Conservation (phyloP, 2,113 vertebrate species). For the Vireo altiloquus region DNA sequence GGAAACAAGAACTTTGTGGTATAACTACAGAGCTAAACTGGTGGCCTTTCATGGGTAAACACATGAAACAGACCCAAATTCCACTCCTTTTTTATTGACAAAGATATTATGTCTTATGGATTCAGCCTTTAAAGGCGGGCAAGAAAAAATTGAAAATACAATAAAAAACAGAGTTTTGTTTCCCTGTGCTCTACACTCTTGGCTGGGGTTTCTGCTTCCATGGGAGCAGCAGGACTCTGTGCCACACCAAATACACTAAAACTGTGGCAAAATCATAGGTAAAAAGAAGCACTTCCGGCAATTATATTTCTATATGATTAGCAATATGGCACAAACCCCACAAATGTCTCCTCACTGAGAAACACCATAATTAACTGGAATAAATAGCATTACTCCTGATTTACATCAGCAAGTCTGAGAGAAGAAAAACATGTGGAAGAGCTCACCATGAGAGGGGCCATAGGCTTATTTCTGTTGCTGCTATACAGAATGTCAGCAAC, state of each 20-base stretch:
- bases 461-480: neutral
- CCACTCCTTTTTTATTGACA: neutral
- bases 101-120: neutral
- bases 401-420: neutral
- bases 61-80: neutral
- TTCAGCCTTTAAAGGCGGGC: neutral
- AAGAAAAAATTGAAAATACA: neutral
- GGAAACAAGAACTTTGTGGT: neutral
- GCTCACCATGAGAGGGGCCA: neutral
- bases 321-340: neutral
- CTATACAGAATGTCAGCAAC: conserved; percentile 3
- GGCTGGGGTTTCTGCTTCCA: neutral
- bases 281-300: neutral
- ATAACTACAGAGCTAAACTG: neutral
- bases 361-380: neutral
- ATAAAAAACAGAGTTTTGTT: neutral
- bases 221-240: neutral
- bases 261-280: neutral
- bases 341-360: neutral
- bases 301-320: neutral
- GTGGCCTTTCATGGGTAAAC: neutral
- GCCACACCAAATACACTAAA: neutral
- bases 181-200: neutral
- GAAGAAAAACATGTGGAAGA: neutral
- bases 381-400: neutral